Evolutionary conservation across 2,113 vertebrate species (phyloP), one percentile per base, ranked within the genome.

Genomic region (Semnornis frantzii): DNA sequence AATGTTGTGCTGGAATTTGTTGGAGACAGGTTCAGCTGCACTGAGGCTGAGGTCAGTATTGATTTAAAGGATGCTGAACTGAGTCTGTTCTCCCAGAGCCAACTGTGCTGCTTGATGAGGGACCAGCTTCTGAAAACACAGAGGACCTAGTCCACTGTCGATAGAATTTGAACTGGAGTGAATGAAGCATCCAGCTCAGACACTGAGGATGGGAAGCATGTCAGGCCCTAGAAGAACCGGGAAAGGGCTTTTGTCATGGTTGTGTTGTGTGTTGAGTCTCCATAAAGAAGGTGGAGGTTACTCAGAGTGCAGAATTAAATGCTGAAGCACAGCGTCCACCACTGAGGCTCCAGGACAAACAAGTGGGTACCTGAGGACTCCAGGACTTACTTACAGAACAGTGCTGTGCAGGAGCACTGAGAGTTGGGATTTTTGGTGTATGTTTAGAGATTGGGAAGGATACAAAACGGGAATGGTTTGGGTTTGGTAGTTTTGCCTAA

Each of bases 91-190:
- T 66, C 71, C 55, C 65, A 87, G 28, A 57, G 31, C 63, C 3
- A 1, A 20, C 34, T 70, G 71, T 44, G 52, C 34, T 89, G 33
- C n/a, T 31, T 28, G 33, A 34, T 0, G 0, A 70, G n/a, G 17
- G 34, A 15, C 54, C 1, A 4, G 62, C 7, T 64, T 8, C 62
- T 24, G 48, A 34, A 66, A 74, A 58, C 24, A 33, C 8, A 23
- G 44, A 55, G 24, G 42, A 48, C 19, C 25, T 31, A 8, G 9
- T 63, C 37, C 8, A 4, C 12, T 37, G 16, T 8, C 3, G 1
- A 6, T 15, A 46, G 50, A 2, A 1, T 55, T 60, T 46, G 46
- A 55, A 15, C 12, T 8, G 30, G 19, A 31, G 31, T 24, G 57
- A 79, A 55, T 13, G 25, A 15, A 55, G 18, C 21, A 10, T 7